Base-by-base conservation (phyloP, 1,140 invertebrate genomes). In the Bombus affinis region DNA sequence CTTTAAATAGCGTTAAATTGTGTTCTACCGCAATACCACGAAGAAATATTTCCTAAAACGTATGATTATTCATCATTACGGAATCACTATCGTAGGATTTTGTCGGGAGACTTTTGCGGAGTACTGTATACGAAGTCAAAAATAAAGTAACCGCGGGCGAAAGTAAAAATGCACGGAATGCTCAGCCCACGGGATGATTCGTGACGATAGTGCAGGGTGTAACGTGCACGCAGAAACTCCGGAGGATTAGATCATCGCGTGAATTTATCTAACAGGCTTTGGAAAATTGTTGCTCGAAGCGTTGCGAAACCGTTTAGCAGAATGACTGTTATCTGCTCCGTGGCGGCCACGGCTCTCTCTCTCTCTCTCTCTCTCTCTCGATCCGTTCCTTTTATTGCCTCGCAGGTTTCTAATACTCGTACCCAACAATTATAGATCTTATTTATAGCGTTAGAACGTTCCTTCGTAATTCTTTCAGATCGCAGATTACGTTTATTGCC, bases 201-300 rank as follows among this genome's bases (percentile, higher is more conserved):
- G 47, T 6, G 66, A 57, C 35, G 78, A 44, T 81, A 22, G 18
- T 5, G n/a, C 68, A n/a, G n/a, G n/a, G 22, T 32, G 15, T 37
- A 22, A 75, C 18, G 6, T 3, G 15, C 10, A 42, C 9, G n/a
- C 35, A 39, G 81, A 83, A 66, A 83, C 59, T 42, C 25, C 5
- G 13, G 6, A n/a, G 42, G 73, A 75, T 83, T 77, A 83, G 81
- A 83, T 83, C 81, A 83, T 73, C 73, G 73, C 62, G 71, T 72
- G 73, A 62, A 83, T 83, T 83, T 76, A 83, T 83, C 73, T 53
- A 65, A 68, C 44, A 42, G 32, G 32, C 71, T 75, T 83, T 53
- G 73, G 73, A 76, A 83, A 83, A 83, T 83, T 22, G 72, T 83
- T 83, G 59, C 81, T 66, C 39, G 25, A 13, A 53, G 62, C 32